These are phyloP conservation scores for Columba janthina DNA, from an alignment of 2,113 vertebrate species.

Conservation along the genomic window DNA sequence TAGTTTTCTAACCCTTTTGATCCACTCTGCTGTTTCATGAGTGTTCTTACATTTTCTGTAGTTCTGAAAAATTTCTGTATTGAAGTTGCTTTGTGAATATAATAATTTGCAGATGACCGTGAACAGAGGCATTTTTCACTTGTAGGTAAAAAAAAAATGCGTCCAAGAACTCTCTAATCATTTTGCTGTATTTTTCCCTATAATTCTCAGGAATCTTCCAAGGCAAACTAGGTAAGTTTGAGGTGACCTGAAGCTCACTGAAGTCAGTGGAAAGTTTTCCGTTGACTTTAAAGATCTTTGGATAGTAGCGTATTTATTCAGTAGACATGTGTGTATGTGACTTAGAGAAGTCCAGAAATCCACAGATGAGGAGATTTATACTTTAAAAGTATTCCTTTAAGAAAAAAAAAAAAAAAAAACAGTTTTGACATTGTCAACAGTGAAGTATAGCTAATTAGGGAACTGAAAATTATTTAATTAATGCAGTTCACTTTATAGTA, in stretches of 20 bases:
- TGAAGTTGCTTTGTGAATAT: not conserved
- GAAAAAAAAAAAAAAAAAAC: not conserved
- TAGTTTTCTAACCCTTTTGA: not conserved
- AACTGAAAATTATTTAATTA: conserved; percentile 17
- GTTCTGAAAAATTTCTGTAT: not conserved
- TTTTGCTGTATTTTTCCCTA: not conserved
- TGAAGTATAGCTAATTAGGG: not conserved
- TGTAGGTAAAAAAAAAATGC: not conserved
- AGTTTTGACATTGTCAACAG: not conserved
- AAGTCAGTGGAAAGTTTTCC: not conserved
- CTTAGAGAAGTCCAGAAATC: not conserved
- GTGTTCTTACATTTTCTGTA: not conserved
- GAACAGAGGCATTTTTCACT: not conserved
- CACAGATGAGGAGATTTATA: not conserved
- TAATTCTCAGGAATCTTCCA: not conserved
- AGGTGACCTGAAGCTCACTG: not conserved
- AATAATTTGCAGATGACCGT: not conserved
- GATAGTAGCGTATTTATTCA: not conserved
- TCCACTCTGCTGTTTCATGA: not conserved
- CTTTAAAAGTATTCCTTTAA: not conserved
- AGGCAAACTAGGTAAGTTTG: not conserved
- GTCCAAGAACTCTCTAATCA: not conserved
- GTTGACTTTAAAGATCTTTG: not conserved
- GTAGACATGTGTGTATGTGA: not conserved
- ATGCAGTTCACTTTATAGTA: not conserved